Percentiles rank a stretch among this genome's conserved stretches.
These are phyloP conservation scores for Phrynosoma platyrhinos DNA, from an alignment of 2,113 vertebrate genomes.

Conservation along the genomic window DNA sequence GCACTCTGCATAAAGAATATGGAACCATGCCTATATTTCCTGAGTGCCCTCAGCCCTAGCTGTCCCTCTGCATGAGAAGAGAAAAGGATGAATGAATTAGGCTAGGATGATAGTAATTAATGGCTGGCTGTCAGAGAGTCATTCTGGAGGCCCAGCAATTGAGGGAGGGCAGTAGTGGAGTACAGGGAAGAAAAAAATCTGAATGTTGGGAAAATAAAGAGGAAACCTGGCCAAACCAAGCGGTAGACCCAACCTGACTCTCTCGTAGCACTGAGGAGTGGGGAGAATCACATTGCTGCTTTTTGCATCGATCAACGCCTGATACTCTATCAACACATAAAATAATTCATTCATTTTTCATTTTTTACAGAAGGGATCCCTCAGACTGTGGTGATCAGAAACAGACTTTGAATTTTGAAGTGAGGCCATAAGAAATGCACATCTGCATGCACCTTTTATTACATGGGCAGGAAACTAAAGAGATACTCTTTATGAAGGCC, in stretches of 20 bases:
- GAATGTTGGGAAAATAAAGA: constrained; percentile 70
- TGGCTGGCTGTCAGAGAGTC: constrained; percentile 86
- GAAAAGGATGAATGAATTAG: constrained; percentile 87
- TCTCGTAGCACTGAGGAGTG: constrained; percentile 33
- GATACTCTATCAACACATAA: constrained; percentile 74
- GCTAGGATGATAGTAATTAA: constrained; percentile 88
- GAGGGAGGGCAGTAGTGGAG: not conserved
- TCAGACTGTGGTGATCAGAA: constrained; percentile 63
- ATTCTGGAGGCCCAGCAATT: constrained; percentile 74
- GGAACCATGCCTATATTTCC: constrained; percentile 84
- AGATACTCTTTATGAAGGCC: not conserved
- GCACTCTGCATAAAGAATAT: constrained; percentile 83
- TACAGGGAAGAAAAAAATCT: constrained; percentile 28
- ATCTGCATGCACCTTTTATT: constrained; percentile 37
- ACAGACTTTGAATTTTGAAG: constrained; percentile 67
- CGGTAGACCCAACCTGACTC: constrained; percentile 60
- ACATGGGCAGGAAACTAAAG: constrained; percentile 68
- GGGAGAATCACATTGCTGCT: constrained; percentile 11
- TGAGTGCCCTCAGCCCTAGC: constrained; percentile 83
- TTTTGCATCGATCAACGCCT: constrained; percentile 72
- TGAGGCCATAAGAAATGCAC: constrained; percentile 58
- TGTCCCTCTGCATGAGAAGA: constrained; percentile 83
- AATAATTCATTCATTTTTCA: constrained; percentile 81
- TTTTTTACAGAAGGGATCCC: constrained; percentile 69
- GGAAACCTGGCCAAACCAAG: constrained; percentile 67